Base-by-base conservation (phyloP, 2,888 invertebrate species). In the Listrodromus nycthemerus region DNA sequence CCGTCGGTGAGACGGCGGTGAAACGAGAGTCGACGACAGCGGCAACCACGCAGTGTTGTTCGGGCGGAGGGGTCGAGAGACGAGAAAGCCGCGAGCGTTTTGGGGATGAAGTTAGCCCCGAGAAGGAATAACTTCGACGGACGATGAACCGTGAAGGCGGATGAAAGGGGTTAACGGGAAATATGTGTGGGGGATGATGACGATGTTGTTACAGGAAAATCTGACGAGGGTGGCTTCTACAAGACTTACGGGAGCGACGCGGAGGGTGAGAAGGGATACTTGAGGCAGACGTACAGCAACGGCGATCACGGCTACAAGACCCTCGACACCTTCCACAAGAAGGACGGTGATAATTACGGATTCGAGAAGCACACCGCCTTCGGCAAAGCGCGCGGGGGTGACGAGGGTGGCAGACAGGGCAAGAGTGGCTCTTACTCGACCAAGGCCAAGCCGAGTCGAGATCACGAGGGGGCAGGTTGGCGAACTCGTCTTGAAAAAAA, bases 251-350 rank as follows among this genome's bases (percentile, higher is more conserved):
- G 95, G 0, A 95, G 95, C 74, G 95, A 95, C 27, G 95, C 95
- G 84, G 94, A 94, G 69, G 94, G 94, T 67, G 93, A 94, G 82
- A 95, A 96, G 81, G 96, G 96, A 1, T 96, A 95, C 92, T 94
- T 95, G 65, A 95, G 95, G 85, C 95, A 95, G 90, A 95, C 95
- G 90, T 94, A 95, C 58, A 96, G 95, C 83, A 95, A 96, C 67
- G 96, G 96, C 33, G 95, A 95, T 90, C 95, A 96, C 87, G 96
- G 96, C 0, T 96, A 96, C 94, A 96, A 96, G 91, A 95, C 95
- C 88, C 95, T 95, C 89, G 96, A 96, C 93, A 95, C 96, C 71
- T 96, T 94, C 93, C 96, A 96, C 93, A 96, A 96, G 92, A 96
- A 96, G 91, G 96, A 95, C 50, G 96, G 96, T 0, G 96, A 96